Evolutionary conservation across 1,140 invertebrate genomes (phyloP).

Genomic region (Calephelis virginiensis): DNA sequence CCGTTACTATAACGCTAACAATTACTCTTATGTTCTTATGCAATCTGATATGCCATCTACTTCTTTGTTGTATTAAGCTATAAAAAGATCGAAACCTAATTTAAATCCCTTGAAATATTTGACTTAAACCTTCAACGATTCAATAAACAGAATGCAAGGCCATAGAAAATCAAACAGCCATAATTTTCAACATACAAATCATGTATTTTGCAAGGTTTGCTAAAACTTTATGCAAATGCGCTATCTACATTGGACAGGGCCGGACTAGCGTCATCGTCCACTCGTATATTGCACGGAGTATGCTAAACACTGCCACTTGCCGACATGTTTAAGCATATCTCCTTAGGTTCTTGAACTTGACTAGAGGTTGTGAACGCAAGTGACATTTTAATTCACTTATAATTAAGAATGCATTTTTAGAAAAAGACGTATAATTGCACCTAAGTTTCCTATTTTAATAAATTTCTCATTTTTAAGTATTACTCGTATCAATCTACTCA

Average conservation of each 20-base stretch:
- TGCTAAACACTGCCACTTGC: conserved; percentile 30
- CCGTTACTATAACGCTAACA: too few species aligned
- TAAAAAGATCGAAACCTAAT: not conserved
- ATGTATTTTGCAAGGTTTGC: conserved; percentile 37
- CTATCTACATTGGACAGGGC: conserved; percentile 31
- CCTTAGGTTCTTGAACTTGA: conserved; percentile 65
- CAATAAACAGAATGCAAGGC: conserved; percentile 25
- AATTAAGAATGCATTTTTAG: not conserved
- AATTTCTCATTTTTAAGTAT: too few species aligned
- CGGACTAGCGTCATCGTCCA: conserved; percentile 47
- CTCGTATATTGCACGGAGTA: conserved; percentile 7
- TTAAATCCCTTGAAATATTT: not conserved
- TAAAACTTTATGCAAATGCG: conserved; percentile 55
- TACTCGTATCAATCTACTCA: too few species aligned
- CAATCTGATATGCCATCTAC: too few species aligned
- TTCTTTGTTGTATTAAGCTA: too few species aligned
- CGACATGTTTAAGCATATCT: conserved; percentile 23
- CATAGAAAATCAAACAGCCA: conserved; percentile 29
- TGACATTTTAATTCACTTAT: conserved; percentile 42
- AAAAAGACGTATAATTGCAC: not conserved
- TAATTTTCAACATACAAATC: conserved; percentile 40
- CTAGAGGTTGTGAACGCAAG: conserved; percentile 48
- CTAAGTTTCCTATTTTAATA: not conserved
- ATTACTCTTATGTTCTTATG: too few species aligned
- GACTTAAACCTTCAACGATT: conserved; percentile 7